Evolutionary conservation across 2,888 invertebrate species (phyloP).

Genomic region (Drosophila ustulata): DNA sequence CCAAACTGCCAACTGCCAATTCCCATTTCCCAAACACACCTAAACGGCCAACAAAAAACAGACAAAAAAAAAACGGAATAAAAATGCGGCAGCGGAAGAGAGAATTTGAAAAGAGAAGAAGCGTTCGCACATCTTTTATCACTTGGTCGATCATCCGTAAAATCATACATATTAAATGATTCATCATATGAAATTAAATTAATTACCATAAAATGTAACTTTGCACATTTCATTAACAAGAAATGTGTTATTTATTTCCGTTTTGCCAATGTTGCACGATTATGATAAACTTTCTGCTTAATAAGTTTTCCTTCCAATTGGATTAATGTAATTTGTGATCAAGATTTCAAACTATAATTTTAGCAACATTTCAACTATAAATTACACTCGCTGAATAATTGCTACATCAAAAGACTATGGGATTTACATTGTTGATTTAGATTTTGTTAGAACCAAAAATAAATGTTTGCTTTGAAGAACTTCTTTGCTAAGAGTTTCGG

Average conservation of each 20-base stretch:
- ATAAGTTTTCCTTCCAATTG: background rate
- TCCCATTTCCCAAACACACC: conserved; percentile 5
- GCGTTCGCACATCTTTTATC: conserved; percentile 13
- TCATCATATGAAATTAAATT: background rate
- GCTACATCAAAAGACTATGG: background rate
- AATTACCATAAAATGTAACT: background rate
- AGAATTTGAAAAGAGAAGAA: background rate
- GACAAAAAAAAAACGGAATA: too few relatives aligned
- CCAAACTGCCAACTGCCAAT: conserved; percentile 12
- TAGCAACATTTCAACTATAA: too few relatives aligned
- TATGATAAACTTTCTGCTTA: background rate
- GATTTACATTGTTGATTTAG: too few relatives aligned
- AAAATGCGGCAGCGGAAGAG: conserved; percentile 57
- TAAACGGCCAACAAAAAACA: background rate
- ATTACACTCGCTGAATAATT: background rate
- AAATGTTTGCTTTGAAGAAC: background rate
- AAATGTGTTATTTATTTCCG: background rate
- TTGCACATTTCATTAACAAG: background rate
- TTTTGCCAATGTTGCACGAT: background rate
- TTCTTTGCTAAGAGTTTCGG: too few relatives aligned
- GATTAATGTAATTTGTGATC: background rate
- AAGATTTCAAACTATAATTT: too few relatives aligned
- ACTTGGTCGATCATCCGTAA: conserved; percentile 24
- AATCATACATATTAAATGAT: conserved; percentile 9
- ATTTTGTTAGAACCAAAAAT: background rate